These are phyloP conservation scores for Mesocricetus auratus DNA, from an alignment of 2,113 vertebrate genomes.

Conservation along the genomic window DNA sequence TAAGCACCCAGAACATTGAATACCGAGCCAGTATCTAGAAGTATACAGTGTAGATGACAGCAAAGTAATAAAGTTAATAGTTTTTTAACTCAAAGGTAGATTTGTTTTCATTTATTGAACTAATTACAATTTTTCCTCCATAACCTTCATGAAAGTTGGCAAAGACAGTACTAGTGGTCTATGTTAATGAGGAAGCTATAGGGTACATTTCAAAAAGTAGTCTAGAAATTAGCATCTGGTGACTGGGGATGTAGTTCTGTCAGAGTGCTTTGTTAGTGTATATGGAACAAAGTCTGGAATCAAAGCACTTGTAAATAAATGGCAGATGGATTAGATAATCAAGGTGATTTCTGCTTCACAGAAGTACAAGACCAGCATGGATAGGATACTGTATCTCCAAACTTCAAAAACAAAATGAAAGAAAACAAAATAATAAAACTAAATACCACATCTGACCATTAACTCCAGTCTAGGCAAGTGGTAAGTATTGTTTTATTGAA, in stretches of 20 bases:
- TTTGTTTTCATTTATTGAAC: conserved; percentile 42
- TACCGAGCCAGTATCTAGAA: not conserved
- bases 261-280: not conserved
- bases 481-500: not conserved
- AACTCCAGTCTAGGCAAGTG: not conserved
- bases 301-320: not conserved
- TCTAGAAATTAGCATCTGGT: not conserved
- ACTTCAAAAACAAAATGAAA: not conserved
- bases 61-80: conserved; percentile 50
- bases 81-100: conserved; percentile 22
- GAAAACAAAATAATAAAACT: not conserved
- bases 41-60: not conserved
- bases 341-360: not conserved
- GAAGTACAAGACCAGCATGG: not conserved
- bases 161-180: not conserved
- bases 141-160: conserved; percentile 13
- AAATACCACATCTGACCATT: not conserved
- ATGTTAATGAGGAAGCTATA: not conserved
- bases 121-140: not conserved
- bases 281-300: not conserved
- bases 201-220: not conserved
- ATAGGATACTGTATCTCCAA: not conserved
- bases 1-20: not conserved
- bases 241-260: no score
- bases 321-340: not conserved